Conservation (phyloP, 2,113 vertebrate genomes). For the rat (Rattus norvegicus) region GRCr8 NC_086030.1:50351001-50351500, state of each 20-base stretch:
- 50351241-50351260: rapidly evolving
- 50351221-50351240: rapidly evolving
- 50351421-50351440: neutral
- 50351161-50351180: neutral
- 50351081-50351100: neutral
- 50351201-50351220: neutral
- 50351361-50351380: rapidly evolving
- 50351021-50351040: rapidly evolving
- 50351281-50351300: neutral
- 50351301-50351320: rapidly evolving
- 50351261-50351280: neutral
- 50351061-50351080: neutral
- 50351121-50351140: rapidly evolving
- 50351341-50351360: neutral
- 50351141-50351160: too few relatives aligned
- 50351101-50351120: neutral
- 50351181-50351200: neutral
- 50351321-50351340: neutral
- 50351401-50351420: neutral
- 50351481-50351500: neutral
- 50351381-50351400: neutral
- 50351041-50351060: neutral
- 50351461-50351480: neutral
- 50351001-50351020: rapidly evolving
- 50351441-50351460: neutral